These are phyloP conservation scores for Cavia aperea DNA, from an alignment of 2,113 vertebrate genomes.

Conservation along the genomic window DNA sequence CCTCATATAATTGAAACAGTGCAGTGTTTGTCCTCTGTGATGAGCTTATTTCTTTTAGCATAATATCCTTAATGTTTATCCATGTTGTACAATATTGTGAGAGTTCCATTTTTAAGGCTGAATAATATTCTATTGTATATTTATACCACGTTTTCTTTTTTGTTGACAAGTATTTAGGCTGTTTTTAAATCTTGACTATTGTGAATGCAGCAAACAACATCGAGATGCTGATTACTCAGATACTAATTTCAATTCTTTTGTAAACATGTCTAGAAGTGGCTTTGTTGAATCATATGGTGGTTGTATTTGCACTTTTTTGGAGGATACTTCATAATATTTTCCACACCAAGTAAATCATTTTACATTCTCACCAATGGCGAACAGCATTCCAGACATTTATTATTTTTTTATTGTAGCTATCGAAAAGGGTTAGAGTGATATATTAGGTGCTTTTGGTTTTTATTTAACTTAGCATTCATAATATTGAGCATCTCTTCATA, in stretches of 20 bases:
- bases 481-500: not conserved
- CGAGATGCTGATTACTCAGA: not conserved
- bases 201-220: no score
- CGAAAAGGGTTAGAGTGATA: not conserved
- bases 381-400: not conserved
- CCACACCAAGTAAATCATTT: not conserved
- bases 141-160: not conserved
- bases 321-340: not conserved
- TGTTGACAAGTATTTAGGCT: not conserved
- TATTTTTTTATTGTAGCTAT: not conserved
- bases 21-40: not conserved
- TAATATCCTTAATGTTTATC: not conserved
- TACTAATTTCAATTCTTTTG: not conserved
- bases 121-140: not conserved
- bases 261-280: accelerated
- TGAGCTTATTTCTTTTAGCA: not conserved
- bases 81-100: not conserved
- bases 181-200: not conserved
- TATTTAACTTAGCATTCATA: not conserved
- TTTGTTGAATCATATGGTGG: not conserved
- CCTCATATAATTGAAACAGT: not conserved
- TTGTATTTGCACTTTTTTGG: not conserved
- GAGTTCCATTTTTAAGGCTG: not conserved
- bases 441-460: not conserved
- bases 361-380: not conserved